A percentile compares a stretch with the other conserved stretches of the same genome.
These are phyloP conservation scores for Mnemiopsis leidyi DNA, from an alignment of 37 sponge, comb jelly and placozoan species.

Conservation along the genomic window DNA sequence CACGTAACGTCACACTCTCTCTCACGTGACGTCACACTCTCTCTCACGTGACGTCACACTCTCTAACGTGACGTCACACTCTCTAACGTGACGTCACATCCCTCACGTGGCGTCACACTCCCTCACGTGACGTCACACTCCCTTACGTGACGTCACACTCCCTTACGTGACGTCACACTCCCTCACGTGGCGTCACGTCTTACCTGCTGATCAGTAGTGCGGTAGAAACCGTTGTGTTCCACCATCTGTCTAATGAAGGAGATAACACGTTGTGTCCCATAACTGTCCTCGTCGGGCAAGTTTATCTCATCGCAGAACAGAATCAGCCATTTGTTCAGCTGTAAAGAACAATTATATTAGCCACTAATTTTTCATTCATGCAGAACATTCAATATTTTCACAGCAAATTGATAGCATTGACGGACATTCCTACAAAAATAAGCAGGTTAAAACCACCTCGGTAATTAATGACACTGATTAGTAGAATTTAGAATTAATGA, in stretches of 20 bases:
- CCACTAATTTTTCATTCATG: too few species aligned
- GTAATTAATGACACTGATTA: too few species aligned
- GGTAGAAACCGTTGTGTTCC: slow-evolving; percentile 93
- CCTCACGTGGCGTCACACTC: neutral
- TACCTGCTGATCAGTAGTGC: slow-evolving; percentile 83
- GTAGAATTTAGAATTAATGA: too few species aligned
- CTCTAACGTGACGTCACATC: neutral
- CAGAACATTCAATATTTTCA: too few species aligned
- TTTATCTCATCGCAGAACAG: slow-evolving; percentile 99
- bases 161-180: neutral
- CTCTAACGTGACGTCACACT: too few species aligned
- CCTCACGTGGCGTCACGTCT: neutral
- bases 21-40: too few species aligned
- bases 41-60: too few species aligned
- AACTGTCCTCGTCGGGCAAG: slow-evolving; percentile 88
- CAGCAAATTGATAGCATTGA: too few species aligned
- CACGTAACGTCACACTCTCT: too few species aligned
- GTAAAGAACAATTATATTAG: slow-evolving; percentile 43
- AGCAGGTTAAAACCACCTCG: too few species aligned
- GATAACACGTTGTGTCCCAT: slow-evolving; percentile 96
- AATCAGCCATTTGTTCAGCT: slow-evolving; percentile 98
- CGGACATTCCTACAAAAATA: too few species aligned
- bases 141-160: neutral
- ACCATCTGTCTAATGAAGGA: slow-evolving; percentile 96
- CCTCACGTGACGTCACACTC: neutral